Evolutionary conservation across 2,797 vertebrate genomes (phyloP).

Genomic region (Gorsachius magnificus): DNA sequence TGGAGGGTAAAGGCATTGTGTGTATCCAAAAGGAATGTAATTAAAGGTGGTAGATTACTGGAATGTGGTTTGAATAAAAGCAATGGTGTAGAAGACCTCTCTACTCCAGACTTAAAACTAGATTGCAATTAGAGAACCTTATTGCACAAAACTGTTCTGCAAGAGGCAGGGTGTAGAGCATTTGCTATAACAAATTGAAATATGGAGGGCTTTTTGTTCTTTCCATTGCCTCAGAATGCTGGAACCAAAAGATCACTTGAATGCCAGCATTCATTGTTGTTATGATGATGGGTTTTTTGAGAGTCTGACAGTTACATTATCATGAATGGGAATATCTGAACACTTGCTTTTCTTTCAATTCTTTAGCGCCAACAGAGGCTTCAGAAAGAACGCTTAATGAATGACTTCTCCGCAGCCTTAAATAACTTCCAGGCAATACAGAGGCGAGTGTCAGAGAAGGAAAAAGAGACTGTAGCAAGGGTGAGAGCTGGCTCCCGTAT

Average conservation of each 20-base stretch:
- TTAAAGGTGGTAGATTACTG: not conserved
- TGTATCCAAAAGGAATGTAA: not conserved
- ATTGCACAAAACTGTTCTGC: not conserved
- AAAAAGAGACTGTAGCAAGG: slow-evolving; percentile 90
- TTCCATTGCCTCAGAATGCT: not conserved
- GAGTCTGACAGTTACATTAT: not conserved
- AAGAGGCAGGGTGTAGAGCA: not conserved
- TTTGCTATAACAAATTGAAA: not conserved
- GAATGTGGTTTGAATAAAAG: not conserved
- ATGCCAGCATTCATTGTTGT: not conserved
- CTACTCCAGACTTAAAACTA: not conserved
- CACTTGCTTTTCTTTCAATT: slow-evolving; percentile 28
- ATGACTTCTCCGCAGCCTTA: slow-evolving; percentile 92
- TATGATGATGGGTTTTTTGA: not conserved
- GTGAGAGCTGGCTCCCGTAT: slow-evolving; percentile 87
- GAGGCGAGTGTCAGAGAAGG: slow-evolving; percentile 90
- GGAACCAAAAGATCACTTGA: not conserved
- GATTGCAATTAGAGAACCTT: not conserved
- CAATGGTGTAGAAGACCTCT: not conserved
- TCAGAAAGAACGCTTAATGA: slow-evolving; percentile 97
- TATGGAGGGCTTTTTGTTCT: not conserved
- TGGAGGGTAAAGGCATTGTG: not conserved
- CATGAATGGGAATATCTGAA: not conserved
- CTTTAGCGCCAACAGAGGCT: slow-evolving; percentile 92
- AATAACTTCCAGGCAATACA: slow-evolving; percentile 96